These are phyloP conservation scores for Aplysina aerophoba DNA, from an alignment of 37 sponge, comb jelly and placozoan species.

Conservation along the genomic window DNA sequence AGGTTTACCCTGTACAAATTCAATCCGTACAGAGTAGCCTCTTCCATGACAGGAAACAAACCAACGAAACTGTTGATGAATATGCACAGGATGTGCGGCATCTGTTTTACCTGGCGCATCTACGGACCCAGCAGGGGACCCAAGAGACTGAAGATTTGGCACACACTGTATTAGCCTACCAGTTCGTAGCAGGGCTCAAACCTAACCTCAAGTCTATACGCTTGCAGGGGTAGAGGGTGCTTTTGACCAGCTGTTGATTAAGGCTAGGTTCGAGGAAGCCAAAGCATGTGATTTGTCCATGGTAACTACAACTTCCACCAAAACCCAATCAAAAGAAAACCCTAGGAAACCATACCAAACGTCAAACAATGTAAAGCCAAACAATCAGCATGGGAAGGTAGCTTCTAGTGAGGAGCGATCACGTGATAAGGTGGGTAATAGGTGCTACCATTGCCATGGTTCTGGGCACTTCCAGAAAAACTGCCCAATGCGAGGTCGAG, in stretches of 20 bases:
- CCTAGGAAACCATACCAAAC: too few relatives aligned
- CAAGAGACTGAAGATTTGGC: conserved; percentile 33
- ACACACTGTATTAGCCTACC: conserved; percentile 30
- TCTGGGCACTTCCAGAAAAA: conserved; percentile 14
- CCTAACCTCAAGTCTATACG: neutral
- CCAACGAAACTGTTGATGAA: conserved; percentile 50
- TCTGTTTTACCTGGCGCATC: conserved; percentile 43
- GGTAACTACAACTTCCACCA: neutral
- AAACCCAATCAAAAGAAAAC: neutral
- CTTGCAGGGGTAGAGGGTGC: conserved; percentile 36
- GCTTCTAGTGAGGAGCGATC: neutral
- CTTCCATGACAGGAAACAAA: conserved; percentile 56
- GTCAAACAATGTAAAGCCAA: too few relatives aligned
- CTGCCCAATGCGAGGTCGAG: conserved; percentile 10
- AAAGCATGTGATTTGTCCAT: conserved; percentile 4
- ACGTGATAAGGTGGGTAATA: neutral
- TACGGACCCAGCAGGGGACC: neutral
- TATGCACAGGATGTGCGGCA: conserved; percentile 57
- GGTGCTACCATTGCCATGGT: neutral
- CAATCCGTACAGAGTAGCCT: conserved; percentile 36
- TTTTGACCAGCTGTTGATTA: conserved; percentile 19
- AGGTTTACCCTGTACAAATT: conserved; percentile 54
- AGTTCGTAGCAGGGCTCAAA: conserved; percentile 37
- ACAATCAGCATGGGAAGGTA: neutral
- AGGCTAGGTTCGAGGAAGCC: conserved; percentile 52